phyloP scores from a whole-genome alignment of 1,140 invertebrate genomes.

The Dendrolimus kikuchii region DNA sequence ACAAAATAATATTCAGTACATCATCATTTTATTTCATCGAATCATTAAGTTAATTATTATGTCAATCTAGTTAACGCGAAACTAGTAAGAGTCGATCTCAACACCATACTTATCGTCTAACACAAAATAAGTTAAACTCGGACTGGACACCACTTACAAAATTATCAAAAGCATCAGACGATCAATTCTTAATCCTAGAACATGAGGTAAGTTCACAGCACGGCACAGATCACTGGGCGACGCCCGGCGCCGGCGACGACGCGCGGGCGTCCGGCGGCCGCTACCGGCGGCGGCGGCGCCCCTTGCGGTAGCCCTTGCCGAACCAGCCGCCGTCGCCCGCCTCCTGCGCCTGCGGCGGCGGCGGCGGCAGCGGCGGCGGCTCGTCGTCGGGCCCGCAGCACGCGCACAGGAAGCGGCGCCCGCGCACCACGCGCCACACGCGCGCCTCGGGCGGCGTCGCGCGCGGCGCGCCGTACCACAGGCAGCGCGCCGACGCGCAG shows the following conservation, averaged over 20 bases:
- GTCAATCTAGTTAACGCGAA: too few relatives aligned
- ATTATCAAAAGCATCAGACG: neutral
- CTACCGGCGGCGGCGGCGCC: constrained; percentile 40
- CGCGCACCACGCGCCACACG: constrained; percentile 27
- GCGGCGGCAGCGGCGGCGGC: constrained; percentile 23
- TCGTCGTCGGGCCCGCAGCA: constrained; percentile 27
- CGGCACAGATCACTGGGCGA: neutral
- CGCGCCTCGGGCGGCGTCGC: constrained; percentile 19
- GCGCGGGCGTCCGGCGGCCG: constrained; percentile 8
- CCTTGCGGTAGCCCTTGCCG: constrained; percentile 51
- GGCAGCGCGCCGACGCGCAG: constrained; percentile 42
- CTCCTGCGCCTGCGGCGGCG: constrained; percentile 28
- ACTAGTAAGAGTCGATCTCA: too few relatives aligned
- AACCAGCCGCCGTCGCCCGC: constrained; percentile 37
- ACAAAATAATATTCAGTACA: too few relatives aligned
- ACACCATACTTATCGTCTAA: too few relatives aligned
- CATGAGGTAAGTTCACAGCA: neutral
- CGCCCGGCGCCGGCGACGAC: neutral
- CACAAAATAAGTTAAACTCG: too few relatives aligned
- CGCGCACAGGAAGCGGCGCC: constrained; percentile 49
- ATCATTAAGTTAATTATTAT: too few relatives aligned
- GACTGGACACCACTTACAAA: neutral
- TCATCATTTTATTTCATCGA: too few relatives aligned
- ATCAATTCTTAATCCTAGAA: neutral
- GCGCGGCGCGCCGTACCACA: constrained; percentile 44